Percentiles rank a stretch among this genome's conserved stretches.
phyloP scores from a whole-genome alignment of 2,888 invertebrate species.

The Cosmia pyralina region DNA sequence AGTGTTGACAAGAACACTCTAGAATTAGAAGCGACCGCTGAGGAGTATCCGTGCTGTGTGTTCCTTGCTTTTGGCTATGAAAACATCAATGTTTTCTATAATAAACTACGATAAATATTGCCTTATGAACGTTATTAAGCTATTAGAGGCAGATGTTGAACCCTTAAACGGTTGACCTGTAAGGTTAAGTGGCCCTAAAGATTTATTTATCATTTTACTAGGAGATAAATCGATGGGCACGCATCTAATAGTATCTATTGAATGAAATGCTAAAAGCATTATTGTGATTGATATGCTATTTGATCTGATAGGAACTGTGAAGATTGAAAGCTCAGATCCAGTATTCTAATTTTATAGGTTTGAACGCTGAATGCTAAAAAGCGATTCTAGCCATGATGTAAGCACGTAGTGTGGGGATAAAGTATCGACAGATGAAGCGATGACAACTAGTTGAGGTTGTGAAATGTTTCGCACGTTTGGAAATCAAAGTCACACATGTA shows the following conservation, averaged over 20 bases:
- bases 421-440: conserved; percentile 50
- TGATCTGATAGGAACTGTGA: not conserved
- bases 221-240: conserved; percentile 12
- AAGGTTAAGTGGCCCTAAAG: conserved; percentile 30
- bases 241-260: not conserved
- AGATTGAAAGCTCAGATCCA: not conserved
- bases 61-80: conserved; percentile 12
- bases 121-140: not conserved
- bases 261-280: conserved; percentile 9
- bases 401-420: conserved; percentile 14
- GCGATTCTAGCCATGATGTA: conserved; percentile 24
- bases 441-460: conserved; percentile 48
- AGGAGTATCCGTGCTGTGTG: not conserved
- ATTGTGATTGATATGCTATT: conserved; percentile 17
- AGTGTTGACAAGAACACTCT: not conserved
- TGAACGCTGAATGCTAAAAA: conserved; percentile 12
- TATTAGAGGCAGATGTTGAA: conserved; percentile 30
- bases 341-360: not conserved
- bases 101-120: conserved; percentile 1
- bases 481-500: conserved; percentile 59
- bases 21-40: no score
- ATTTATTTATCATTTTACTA: conserved; percentile 23
- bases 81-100: not conserved
- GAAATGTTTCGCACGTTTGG: conserved; percentile 32
- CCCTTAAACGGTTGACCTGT: conserved; percentile 15